phyloP scores from a whole-genome alignment of 2,888 invertebrate species.

The Merodon equestris region DNA sequence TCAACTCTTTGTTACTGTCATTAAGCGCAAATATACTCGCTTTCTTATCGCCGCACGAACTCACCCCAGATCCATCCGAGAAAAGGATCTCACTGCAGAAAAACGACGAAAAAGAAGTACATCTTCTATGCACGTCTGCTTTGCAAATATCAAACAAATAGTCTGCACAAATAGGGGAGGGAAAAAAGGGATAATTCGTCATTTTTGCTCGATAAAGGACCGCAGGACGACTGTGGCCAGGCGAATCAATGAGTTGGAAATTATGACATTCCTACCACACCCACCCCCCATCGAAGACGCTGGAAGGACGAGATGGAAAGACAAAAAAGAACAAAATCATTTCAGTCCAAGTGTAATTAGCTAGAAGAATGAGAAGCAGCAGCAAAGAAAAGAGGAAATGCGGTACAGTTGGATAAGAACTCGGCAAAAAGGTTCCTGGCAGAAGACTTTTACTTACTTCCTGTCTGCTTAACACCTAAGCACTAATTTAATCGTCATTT shows the following conservation, averaged over 20 bases:
- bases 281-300: too few species aligned
- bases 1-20: conserved; percentile 66
- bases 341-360: conserved; percentile 55
- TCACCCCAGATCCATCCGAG: conserved; percentile 21
- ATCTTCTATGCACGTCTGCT: conserved; percentile 32
- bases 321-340: conserved; percentile 5
- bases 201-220: conserved; percentile 44
- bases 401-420: conserved; percentile 3
- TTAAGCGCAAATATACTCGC: conserved; percentile 60
- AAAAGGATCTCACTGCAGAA: conserved; percentile 2
- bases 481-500: conserved; percentile 68
- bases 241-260: conserved; percentile 67
- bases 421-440: conserved; percentile 26
- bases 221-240: conserved; percentile 34
- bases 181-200: conserved; percentile 60
- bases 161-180: too few species aligned
- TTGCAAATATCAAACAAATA: too few species aligned
- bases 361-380: conserved; percentile 40
- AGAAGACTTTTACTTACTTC: conserved; percentile 61
- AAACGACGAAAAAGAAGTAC: too few species aligned
- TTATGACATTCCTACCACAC: conserved; percentile 59
- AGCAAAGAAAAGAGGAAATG: conserved; percentile 1
- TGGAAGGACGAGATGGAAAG: conserved; percentile 14
- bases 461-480: conserved; percentile 68
- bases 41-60: conserved; percentile 35